A percentile compares a stretch with the other conserved stretches of the same genome.
Conservation (phyloP, 1,140 invertebrate genomes). For the Hyposmocoma kahamanoa region DNA sequence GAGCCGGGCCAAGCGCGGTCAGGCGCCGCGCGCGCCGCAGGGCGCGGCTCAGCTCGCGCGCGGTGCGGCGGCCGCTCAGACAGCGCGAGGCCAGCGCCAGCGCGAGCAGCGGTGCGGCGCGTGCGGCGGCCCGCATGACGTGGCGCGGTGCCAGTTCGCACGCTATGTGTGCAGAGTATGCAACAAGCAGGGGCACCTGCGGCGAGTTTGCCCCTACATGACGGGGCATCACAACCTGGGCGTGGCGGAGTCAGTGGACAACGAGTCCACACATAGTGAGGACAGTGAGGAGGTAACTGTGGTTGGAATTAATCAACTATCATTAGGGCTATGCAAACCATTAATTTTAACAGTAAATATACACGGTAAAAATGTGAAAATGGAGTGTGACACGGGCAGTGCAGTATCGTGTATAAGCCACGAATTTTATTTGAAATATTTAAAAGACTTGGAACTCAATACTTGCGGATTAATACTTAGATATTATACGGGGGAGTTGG, state of each 20-base stretch:
- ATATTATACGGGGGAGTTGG: constrained; percentile 1
- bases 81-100: not conserved
- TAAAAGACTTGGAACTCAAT: not conserved
- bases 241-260: not conserved
- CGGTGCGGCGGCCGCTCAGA: not conserved
- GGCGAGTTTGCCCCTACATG: not conserved
- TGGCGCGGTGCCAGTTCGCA: not conserved
- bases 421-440: not conserved
- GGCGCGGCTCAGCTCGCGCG: not conserved
- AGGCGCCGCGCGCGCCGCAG: not conserved
- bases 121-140: not conserved
- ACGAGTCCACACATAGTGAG: not conserved
- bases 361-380: not conserved
- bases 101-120: not conserved
- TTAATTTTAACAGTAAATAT: not conserved
- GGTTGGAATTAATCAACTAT: not conserved
- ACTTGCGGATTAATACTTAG: not conserved
- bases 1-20: too few relatives aligned
- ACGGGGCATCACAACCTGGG: not conserved
- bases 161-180: not conserved
- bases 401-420: not conserved
- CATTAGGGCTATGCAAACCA: not conserved
- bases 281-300: constrained; percentile 1
- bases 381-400: constrained; percentile 3
- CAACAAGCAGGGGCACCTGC: not conserved